phyloP scores from a whole-genome alignment of 2,888 invertebrate species.

The Lepas anatifera region DNA sequence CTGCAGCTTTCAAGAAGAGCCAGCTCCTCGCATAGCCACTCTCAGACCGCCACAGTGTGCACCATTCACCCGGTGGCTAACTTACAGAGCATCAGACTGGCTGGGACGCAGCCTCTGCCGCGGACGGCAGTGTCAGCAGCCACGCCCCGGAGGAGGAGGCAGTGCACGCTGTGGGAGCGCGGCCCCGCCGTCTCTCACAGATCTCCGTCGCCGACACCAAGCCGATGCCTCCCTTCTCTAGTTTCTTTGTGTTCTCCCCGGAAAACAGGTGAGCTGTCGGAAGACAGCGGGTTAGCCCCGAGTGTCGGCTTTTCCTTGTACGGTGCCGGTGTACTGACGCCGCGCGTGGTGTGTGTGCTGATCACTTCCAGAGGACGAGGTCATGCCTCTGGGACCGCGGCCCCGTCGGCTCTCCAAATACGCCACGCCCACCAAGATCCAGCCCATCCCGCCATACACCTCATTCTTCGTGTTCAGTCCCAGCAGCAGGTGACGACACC shows the following conservation, averaged over 20 bases:
- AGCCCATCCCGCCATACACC: conserved; percentile 75
- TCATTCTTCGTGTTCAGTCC: conserved; percentile 88
- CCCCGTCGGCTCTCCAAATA: conserved; percentile 77
- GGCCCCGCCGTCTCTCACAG: conserved; percentile 75
- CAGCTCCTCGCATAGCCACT: too few species aligned
- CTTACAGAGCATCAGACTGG: too few species aligned
- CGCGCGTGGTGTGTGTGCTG: background rate
- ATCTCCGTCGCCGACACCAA: conserved; percentile 70
- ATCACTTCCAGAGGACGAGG: background rate
- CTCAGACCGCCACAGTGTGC: too few species aligned
- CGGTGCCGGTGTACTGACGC: background rate
- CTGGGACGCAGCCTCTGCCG: too few species aligned
- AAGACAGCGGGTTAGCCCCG: too few species aligned
- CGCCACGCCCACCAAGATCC: conserved; percentile 67
- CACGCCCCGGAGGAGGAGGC: too few species aligned
- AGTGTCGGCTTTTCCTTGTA: too few species aligned
- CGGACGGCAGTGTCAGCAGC: too few species aligned
- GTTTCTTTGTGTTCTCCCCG: conserved; percentile 86
- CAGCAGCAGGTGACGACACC: conserved; percentile 63
- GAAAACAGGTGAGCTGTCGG: conserved; percentile 69
- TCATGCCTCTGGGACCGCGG: conserved; percentile 33
- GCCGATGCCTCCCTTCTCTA: conserved; percentile 79
- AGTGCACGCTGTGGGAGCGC: too few species aligned
- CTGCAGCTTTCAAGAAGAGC: too few species aligned
- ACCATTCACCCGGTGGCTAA: too few species aligned